phyloP scores from a whole-genome alignment of 2,113 vertebrate species.

The rabbit (Oryctolagus cuniculus) region mOryCun1.1 NC_091433.1:58148001-58148500 shows the following conservation, averaged over 20 bases:
- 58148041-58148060: background rate
- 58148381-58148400: background rate
- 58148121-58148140: background rate
- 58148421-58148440: background rate
- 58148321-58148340: background rate
- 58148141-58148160: fast-evolving
- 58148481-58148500: background rate
- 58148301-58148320: background rate
- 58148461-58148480: background rate
- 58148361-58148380: background rate
- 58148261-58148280: background rate
- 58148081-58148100: background rate
- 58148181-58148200: background rate
- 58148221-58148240: background rate
- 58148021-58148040: background rate
- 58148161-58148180: background rate
- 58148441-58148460: background rate
- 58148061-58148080: background rate
- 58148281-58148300: background rate
- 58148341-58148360: background rate
- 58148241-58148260: background rate
- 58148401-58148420: background rate
- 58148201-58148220: background rate
- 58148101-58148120: background rate
- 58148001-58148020: background rate